Percentiles rank a stretch among this genome's conserved stretches.
These are phyloP conservation scores for Ctenosaura bakeri DNA, from an alignment of 2,797 vertebrate genomes.

Conservation along the genomic window DNA sequence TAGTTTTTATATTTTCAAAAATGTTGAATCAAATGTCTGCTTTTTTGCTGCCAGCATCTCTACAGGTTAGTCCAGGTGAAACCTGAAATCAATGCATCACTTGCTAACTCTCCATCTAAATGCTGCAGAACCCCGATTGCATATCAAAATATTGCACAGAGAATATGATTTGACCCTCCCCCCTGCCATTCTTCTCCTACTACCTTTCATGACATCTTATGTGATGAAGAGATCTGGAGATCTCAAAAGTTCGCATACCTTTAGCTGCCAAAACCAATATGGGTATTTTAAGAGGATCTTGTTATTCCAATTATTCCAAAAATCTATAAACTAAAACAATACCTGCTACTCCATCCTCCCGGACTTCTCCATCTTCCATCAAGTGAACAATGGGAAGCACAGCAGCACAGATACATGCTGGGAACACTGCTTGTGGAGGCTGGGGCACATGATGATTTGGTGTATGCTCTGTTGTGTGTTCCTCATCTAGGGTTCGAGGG, in stretches of 20 bases:
- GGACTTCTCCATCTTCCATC: conserved; percentile 98
- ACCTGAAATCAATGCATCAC: too few species aligned
- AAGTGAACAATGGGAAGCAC: conserved; percentile 97
- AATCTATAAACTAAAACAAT: conserved; percentile 36
- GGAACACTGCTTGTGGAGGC: conserved; percentile 97
- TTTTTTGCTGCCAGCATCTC: too few species aligned
- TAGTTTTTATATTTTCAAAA: too few species aligned
- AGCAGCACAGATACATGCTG: conserved; percentile 98
- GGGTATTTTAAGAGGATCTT: conserved; percentile 5
- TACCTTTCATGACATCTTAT: too few species aligned
- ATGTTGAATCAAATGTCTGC: too few species aligned
- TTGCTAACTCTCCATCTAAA: too few species aligned
- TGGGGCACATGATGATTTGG: conserved; percentile 96
- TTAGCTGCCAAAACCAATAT: background rate
- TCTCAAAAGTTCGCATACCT: background rate
- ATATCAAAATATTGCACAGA: too few species aligned
- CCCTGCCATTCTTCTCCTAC: too few species aligned
- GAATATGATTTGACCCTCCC: too few species aligned
- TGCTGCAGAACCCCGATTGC: too few species aligned
- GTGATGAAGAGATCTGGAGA: background rate
- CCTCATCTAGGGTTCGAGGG: conserved; percentile 86
- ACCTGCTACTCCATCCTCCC: conserved; percentile 98
- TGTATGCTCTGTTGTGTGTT: conserved; percentile 95
- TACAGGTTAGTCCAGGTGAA: too few species aligned
- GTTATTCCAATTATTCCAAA: conserved; percentile 2